Evolutionary conservation across 2,113 vertebrate species (phyloP).

Genomic region (Clarias batrachus): DNA sequence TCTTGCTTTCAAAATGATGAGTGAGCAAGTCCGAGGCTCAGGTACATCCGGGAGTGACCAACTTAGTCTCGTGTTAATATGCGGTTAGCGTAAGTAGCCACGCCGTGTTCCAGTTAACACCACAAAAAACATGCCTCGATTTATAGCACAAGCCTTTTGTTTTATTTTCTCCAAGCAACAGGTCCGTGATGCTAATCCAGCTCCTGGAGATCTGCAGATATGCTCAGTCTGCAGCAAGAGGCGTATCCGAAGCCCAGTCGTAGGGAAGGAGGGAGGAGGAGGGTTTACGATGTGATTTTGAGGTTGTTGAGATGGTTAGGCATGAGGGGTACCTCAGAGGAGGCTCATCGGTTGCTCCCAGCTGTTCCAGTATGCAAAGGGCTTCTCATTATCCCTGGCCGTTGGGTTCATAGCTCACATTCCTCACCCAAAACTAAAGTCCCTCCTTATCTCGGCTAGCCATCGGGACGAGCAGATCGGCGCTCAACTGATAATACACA

Average conservation of each 20-base stretch:
- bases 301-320: background rate
- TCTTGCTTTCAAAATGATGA: background rate
- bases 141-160: background rate
- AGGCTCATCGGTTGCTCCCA: slow-evolving; percentile 14
- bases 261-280: background rate
- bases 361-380: slow-evolving; percentile 26
- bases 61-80: slow-evolving; percentile 8
- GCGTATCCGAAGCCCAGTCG: background rate
- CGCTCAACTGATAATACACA: background rate
- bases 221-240: background rate
- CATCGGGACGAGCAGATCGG: background rate
- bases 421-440: slow-evolving; percentile 35
- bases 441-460: background rate
- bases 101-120: background rate
- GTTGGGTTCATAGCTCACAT: slow-evolving; percentile 46
- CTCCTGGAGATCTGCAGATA: background rate
- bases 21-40: slow-evolving; percentile 3
- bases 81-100: background rate
- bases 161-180: background rate
- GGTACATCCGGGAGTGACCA: slow-evolving; percentile 12
- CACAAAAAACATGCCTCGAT: background rate
- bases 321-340: background rate
- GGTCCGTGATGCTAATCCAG: slow-evolving; percentile 8
- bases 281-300: background rate
- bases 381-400: slow-evolving; percentile 42